These are phyloP conservation scores for Clanis bilineata DNA, from an alignment of 2,888 invertebrate species.

Conservation along the genomic window DNA sequence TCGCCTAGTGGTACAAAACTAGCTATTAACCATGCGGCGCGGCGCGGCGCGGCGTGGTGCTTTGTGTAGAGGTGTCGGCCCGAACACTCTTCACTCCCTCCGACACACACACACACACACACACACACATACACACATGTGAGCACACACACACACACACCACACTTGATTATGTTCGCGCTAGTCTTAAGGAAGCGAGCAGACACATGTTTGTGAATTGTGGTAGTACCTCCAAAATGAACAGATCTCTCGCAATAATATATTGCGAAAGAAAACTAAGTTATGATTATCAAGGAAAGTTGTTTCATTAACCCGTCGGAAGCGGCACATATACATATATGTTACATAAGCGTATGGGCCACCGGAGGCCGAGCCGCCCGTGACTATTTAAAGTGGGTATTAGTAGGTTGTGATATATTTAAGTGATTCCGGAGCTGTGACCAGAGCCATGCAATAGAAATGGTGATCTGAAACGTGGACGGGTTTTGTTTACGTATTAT, in stretches of 20 bases:
- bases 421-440: no score
- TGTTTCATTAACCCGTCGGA: no score
- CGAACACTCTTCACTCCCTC: slow-evolving; percentile 51
- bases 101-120: slow-evolving; percentile 16
- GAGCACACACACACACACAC: neutral
- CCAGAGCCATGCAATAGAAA: no score
- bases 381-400: no score
- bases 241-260: neutral
- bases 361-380: no score
- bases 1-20: slow-evolving; percentile 57
- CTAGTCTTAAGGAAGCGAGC: neutral
- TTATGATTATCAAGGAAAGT: no score
- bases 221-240: neutral
- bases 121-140: slow-evolving; percentile 8
- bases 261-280: neutral
- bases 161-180: neutral
- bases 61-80: slow-evolving; percentile 76
- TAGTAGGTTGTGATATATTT: no score
- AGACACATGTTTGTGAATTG: neutral
- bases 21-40: slow-evolving; percentile 61
- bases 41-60: slow-evolving; percentile 48
- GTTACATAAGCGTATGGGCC: no score
- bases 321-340: no score
- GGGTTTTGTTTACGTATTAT: no score
- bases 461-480: no score